phyloP scores from a whole-genome alignment of 2,797 vertebrate genomes.

The Nannoperca obscura region DNA sequence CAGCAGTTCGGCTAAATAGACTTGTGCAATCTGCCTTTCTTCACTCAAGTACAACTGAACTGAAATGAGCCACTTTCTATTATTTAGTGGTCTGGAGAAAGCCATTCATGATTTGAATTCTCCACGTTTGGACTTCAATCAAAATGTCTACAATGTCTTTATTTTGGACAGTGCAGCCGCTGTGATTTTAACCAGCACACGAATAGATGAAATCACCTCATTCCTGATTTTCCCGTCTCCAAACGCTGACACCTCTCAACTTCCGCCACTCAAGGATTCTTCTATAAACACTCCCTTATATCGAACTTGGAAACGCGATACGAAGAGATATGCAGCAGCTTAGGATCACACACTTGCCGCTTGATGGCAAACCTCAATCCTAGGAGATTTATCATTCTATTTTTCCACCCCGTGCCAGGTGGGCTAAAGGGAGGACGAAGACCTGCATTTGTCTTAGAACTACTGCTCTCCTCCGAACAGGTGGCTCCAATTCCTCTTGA shows the following conservation, averaged over 20 bases:
- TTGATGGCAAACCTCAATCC: constrained; percentile 25
- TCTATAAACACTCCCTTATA: background rate
- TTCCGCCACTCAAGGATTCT: background rate
- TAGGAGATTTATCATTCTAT: constrained; percentile 32
- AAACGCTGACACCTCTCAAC: background rate
- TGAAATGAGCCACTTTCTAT: background rate
- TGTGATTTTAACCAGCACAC: background rate
- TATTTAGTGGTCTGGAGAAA: constrained; percentile 15
- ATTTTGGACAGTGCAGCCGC: constrained; percentile 6
- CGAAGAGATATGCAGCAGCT: constrained; percentile 9
- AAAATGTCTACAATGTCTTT: background rate
- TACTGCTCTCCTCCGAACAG: constrained; percentile 37
- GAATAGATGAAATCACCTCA: constrained; percentile 3
- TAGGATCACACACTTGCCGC: background rate
- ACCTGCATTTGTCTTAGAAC: constrained; percentile 35
- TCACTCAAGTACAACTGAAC: background rate
- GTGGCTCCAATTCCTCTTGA: constrained; percentile 64
- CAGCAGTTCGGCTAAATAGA: background rate
- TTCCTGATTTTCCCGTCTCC: background rate
- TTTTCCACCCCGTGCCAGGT: constrained; percentile 45
- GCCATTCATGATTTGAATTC: constrained; percentile 6
- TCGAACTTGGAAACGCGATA: background rate
- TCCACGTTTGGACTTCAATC: constrained; percentile 12
- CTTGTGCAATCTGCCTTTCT: background rate
- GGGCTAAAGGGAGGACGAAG: constrained; percentile 33